Percentiles rank a stretch among this genome's conserved stretches.
Conservation (phyloP, 1,140 invertebrate genomes). For the Ceratina australensis region DNA sequence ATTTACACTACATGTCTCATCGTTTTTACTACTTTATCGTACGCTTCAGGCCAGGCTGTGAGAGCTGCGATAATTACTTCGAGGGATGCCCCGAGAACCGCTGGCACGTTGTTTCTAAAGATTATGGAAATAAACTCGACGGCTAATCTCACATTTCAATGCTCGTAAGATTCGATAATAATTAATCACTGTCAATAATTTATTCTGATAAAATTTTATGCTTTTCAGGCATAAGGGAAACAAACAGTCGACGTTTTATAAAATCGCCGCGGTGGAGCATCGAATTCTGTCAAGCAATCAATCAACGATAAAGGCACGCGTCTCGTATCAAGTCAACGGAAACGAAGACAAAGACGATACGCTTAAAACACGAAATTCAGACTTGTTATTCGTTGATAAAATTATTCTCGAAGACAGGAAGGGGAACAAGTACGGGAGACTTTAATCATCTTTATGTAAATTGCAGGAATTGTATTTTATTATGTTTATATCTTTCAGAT, state of each 20-base stretch:
- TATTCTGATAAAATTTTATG: background rate
- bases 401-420: slow-evolving; percentile 70
- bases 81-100: slow-evolving; percentile 66
- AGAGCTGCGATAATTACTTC: slow-evolving; percentile 74
- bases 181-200: background rate
- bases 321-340: slow-evolving; percentile 60
- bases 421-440: slow-evolving; percentile 66
- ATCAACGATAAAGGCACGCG: slow-evolving; percentile 52
- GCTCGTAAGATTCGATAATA: slow-evolving; percentile 68
- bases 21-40: slow-evolving; percentile 7
- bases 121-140: slow-evolving; percentile 67
- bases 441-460: background rate
- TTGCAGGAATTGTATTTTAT: slow-evolving; percentile 2
- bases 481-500: slow-evolving; percentile 50
- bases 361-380: slow-evolving; percentile 25
- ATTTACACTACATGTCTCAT: slow-evolving; percentile 6
- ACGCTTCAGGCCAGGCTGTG: slow-evolving; percentile 75
- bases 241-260: slow-evolving; percentile 62
- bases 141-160: slow-evolving; percentile 73
- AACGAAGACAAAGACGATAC: slow-evolving; percentile 56
- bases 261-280: slow-evolving; percentile 68
- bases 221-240: slow-evolving; percentile 52
- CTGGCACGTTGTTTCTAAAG: slow-evolving; percentile 73
- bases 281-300: slow-evolving; percentile 51
- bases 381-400: slow-evolving; percentile 61